Evolutionary conservation across 2,113 vertebrate species (phyloP).

Genomic region (Lagenorhynchus albirostris): DNA sequence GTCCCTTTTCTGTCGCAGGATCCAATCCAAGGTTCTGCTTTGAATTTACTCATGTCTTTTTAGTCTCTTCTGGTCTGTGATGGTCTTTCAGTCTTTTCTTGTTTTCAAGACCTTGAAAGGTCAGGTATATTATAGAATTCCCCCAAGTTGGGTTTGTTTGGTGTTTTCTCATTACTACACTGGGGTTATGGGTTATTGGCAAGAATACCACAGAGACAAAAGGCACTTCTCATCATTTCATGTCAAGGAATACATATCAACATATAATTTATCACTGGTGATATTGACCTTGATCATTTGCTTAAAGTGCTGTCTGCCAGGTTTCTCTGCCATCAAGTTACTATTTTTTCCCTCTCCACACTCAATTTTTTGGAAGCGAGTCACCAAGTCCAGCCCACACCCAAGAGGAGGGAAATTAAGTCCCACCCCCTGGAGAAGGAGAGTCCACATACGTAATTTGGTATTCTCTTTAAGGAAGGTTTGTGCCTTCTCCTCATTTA

Average conservation of each 20-base stretch:
- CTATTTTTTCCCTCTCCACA: neutral
- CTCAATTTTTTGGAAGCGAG: neutral
- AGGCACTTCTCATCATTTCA: neutral
- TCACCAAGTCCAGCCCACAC: neutral
- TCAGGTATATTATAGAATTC: neutral
- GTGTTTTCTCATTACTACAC: neutral
- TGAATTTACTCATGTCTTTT: neutral
- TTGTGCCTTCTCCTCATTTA: too few relatives aligned
- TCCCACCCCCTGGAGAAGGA: too few relatives aligned
- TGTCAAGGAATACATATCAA: neutral
- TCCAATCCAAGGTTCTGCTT: neutral
- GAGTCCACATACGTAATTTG: neutral
- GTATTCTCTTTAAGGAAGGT: neutral
- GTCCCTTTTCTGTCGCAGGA: neutral
- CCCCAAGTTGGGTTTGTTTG: neutral
- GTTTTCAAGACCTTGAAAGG: neutral
- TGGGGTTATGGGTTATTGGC: neutral
- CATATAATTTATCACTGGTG: neutral
- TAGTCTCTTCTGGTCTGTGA: neutral
- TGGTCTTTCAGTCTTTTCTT: neutral
- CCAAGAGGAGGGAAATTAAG: neutral
- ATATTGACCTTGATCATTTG: neutral
- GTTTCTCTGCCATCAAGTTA: neutral
- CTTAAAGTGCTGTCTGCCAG: neutral
- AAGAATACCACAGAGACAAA: neutral